Conservation (phyloP, 2,797 vertebrate genomes). For the Leptodactylus fallax region DNA sequence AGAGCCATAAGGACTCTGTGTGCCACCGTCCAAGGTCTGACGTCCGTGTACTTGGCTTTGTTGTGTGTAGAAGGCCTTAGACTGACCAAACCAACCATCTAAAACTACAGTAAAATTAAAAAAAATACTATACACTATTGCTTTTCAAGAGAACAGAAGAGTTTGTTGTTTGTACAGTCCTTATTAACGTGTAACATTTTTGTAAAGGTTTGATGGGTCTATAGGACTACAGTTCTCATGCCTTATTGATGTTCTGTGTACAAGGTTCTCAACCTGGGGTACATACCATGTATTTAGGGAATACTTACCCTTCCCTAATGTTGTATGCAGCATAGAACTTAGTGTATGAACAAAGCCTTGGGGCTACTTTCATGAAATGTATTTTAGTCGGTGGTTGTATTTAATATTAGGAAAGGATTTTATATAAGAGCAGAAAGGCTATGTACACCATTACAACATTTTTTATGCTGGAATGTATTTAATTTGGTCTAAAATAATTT, state of each 20-base stretch:
- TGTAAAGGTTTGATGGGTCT: neutral
- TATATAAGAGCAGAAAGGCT: neutral
- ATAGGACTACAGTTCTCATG: neutral
- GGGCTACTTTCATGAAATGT: neutral
- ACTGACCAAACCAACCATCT: neutral
- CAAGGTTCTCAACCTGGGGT: neutral
- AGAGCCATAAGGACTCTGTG: neutral
- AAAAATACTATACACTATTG: neutral
- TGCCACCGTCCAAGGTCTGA: neutral
- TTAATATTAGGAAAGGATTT: neutral
- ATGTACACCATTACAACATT: no score
- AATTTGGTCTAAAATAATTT: no score
- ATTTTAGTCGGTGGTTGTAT: no score
- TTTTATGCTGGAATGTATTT: no score
- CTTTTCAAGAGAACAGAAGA: neutral
- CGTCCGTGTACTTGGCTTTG: neutral
- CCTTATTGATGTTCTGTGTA: neutral
- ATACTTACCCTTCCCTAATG: neutral
- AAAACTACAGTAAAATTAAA: neutral
- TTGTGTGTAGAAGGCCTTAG: neutral
- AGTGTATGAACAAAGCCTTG: neutral
- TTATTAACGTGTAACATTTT: neutral
- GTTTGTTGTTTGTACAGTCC: neutral
- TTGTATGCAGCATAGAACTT: neutral
- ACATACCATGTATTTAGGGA: neutral